Evolutionary conservation across 64 coral and sea anemone genomes (phyloP).

Genomic region (Cladopsammia gracilis): DNA sequence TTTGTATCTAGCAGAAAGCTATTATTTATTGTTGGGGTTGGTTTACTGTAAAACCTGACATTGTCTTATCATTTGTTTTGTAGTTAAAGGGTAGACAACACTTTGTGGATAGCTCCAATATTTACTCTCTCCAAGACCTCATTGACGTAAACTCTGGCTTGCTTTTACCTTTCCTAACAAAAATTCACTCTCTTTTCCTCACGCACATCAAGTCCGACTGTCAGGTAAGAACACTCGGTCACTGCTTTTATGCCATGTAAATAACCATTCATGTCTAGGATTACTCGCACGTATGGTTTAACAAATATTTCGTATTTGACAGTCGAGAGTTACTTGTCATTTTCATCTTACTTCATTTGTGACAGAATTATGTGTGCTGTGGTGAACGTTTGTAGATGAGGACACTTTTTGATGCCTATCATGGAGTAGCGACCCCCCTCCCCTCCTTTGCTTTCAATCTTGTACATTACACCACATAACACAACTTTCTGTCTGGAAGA

Average conservation of each 20-base stretch:
- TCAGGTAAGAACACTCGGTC: conserved; percentile 54
- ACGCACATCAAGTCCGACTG: conserved; percentile 97
- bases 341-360: no score
- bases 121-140: conserved; percentile 92
- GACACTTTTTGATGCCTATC: no score
- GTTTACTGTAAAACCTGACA: not conserved
- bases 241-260: not conserved
- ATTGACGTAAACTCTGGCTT: conserved; percentile 83
- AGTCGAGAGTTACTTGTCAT: no score
- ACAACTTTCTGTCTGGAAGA: no score
- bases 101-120: conserved; percentile 87
- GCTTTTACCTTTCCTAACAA: conserved; percentile 84
- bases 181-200: conserved; percentile 90
- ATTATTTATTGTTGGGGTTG: not conserved
- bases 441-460: no score
- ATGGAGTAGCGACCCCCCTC: no score
- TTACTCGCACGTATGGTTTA: no score
- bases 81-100: conserved; percentile 93
- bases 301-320: no score
- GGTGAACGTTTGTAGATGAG: no score
- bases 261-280: no score
- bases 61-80: not conserved
- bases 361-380: no score
- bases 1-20: not conserved
- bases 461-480: no score